Percentiles rank a stretch among this genome's conserved stretches.
Conservation (phyloP, 2,888 invertebrate genomes). For the Ceramica pisi region DNA sequence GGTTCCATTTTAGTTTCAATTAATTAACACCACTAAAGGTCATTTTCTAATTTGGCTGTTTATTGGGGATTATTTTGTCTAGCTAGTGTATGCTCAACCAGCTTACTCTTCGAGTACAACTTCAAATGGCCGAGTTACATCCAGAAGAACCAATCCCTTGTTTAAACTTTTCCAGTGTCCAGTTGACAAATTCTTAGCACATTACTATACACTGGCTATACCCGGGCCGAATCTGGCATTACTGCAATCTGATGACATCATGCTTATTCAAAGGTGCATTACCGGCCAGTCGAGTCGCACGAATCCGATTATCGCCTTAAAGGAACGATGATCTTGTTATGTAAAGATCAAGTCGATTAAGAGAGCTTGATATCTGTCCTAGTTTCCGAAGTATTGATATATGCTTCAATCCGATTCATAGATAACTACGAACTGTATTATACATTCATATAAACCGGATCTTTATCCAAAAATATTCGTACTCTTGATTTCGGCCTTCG, state of each 20-base stretch:
- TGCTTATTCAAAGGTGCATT: slow-evolving; percentile 59
- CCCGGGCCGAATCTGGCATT: slow-evolving; percentile 48
- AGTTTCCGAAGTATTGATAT: slow-evolving; percentile 14
- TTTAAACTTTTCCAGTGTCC: background rate
- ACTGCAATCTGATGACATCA: slow-evolving; percentile 61
- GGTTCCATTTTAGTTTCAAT: background rate
- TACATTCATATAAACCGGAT: slow-evolving; percentile 45
- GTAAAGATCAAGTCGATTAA: slow-evolving; percentile 41
- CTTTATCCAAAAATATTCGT: slow-evolving; percentile 31
- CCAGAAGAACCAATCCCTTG: background rate
- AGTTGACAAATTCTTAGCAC: slow-evolving; percentile 35
- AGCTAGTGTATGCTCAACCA: background rate
- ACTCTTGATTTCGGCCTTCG: slow-evolving; percentile 44
- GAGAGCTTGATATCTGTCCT: slow-evolving; percentile 10
- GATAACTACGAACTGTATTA: background rate
- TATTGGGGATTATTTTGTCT: background rate
- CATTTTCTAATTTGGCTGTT: background rate
- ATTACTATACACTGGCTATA: slow-evolving; percentile 13
- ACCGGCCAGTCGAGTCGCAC: slow-evolving; percentile 37
- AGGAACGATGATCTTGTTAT: slow-evolving; percentile 43
- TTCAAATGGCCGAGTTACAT: background rate
- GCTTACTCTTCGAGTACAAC: background rate
- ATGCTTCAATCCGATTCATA: slow-evolving; percentile 13
- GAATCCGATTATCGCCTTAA: slow-evolving; percentile 48
- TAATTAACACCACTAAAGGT: background rate